Conservation (phyloP, 2,113 vertebrate genomes). For the Athene cunicularia region DNA sequence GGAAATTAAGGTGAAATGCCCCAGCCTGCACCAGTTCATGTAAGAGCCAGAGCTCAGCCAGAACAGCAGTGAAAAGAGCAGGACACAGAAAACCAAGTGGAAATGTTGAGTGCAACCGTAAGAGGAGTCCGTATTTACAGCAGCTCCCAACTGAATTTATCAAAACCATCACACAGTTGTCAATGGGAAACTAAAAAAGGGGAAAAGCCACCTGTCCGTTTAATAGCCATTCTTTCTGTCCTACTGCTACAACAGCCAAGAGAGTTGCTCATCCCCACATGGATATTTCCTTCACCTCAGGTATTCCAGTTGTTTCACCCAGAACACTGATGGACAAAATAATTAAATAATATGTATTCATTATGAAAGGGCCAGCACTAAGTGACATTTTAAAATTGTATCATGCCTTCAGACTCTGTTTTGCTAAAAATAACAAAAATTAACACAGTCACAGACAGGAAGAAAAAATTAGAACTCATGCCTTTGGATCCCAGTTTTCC, state of each 20-base stretch:
- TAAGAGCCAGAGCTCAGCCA: neutral
- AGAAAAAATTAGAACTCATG: neutral
- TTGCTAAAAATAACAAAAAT: constrained; percentile 23
- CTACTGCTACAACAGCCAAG: neutral
- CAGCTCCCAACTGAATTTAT: neutral
- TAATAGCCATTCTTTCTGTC: neutral
- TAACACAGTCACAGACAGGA: neutral
- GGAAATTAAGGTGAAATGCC: neutral
- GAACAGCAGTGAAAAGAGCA: neutral
- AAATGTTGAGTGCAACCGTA: neutral
- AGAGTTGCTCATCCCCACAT: neutral
- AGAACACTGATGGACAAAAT: neutral
- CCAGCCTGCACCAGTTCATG: neutral
- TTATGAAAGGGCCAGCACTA: neutral
- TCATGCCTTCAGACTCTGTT: neutral
- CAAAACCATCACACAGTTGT: neutral
- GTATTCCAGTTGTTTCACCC: neutral
- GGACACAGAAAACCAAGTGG: neutral
- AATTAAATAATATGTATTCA: neutral
- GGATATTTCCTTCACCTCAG: neutral
- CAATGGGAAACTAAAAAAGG: neutral
- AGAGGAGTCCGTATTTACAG: neutral
- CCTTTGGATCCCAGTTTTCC: neutral
- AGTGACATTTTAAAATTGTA: neutral
- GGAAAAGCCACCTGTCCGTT: neutral